Percentiles rank a stretch among this genome's conserved stretches.
Evolutionary conservation across 2,888 invertebrate genomes (phyloP).

Genomic region (Eupithecia dodoneata): DNA sequence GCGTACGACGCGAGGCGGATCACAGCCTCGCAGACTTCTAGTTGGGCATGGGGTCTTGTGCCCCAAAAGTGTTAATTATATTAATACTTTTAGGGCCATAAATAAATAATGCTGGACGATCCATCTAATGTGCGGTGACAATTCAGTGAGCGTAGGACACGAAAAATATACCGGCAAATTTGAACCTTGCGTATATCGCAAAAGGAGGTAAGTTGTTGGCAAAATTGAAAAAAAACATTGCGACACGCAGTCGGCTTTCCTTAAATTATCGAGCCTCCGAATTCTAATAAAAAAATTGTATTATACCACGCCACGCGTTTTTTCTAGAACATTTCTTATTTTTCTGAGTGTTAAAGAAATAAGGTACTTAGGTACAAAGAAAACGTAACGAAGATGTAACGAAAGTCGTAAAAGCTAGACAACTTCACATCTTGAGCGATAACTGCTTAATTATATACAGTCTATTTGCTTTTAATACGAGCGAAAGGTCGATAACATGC

Average conservation of each 20-base stretch:
- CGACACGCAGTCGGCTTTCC: neutral
- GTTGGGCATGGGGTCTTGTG: neutral
- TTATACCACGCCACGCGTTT: no score
- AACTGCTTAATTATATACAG: slow-evolving; percentile 41
- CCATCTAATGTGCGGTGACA: no score
- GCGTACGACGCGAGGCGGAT: no score
- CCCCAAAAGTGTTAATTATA: neutral
- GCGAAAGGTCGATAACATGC: slow-evolving; percentile 44
- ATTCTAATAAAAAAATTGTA: no score
- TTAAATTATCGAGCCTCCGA: neutral
- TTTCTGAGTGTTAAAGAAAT: no score
- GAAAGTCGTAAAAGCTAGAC: slow-evolving; percentile 9
- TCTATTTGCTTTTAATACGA: slow-evolving; percentile 43
- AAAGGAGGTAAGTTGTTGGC: no score
- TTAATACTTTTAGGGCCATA: no score
- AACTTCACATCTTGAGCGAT: slow-evolving; percentile 29
- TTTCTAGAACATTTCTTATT: no score
- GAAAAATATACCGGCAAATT: neutral
- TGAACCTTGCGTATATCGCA: neutral
- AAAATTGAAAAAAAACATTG: neutral
- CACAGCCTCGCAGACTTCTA: neutral
- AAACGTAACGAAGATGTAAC: neutral
- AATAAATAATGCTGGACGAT: no score
- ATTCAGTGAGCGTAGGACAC: neutral
- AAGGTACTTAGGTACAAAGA: no score